These are phyloP conservation scores for Drosophila rellima DNA, from an alignment of 2,888 invertebrate genomes.

Conservation along the genomic window DNA sequence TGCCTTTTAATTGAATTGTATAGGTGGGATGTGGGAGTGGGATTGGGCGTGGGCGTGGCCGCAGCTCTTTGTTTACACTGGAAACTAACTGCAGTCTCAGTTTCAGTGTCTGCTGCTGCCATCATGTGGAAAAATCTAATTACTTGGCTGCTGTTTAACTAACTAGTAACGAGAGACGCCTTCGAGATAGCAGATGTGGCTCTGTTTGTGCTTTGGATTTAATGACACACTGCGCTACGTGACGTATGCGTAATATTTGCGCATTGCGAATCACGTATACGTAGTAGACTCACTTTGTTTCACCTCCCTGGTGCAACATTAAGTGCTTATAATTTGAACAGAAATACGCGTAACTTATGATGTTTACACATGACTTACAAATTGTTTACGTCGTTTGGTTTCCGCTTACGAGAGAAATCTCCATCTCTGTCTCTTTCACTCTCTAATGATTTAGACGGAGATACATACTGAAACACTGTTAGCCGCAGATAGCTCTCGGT, in stretches of 20 bases:
- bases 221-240: conserved; percentile 33
- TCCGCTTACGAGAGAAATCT: conserved; percentile 33
- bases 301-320: conserved; percentile 61
- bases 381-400: conserved; percentile 75
- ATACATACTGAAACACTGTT: conserved; percentile 23
- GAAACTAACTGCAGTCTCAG: conserved; percentile 62
- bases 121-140: conserved; percentile 76
- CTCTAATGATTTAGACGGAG: conserved; percentile 19
- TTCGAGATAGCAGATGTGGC: conserved; percentile 48
- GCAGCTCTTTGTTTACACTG: conserved; percentile 66
- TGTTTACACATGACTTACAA: conserved; percentile 83
- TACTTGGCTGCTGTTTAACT: conserved; percentile 75
- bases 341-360: conserved; percentile 76
- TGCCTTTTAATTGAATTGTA: conserved; percentile 75
- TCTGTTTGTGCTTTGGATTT: conserved; percentile 40
- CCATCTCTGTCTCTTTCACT: background rate
- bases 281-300: conserved; percentile 14
- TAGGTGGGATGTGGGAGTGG: conserved; percentile 32
- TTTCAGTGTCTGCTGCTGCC: conserved; percentile 34
- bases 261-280: conserved; percentile 53
- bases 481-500: conserved; percentile 43
- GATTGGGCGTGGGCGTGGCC: conserved; percentile 28
- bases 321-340: conserved; percentile 79
- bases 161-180: conserved; percentile 49
- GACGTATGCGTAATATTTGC: conserved; percentile 72